Base-by-base conservation (phyloP, 1,140 invertebrate genomes). In the Musca vetustissima region DNA sequence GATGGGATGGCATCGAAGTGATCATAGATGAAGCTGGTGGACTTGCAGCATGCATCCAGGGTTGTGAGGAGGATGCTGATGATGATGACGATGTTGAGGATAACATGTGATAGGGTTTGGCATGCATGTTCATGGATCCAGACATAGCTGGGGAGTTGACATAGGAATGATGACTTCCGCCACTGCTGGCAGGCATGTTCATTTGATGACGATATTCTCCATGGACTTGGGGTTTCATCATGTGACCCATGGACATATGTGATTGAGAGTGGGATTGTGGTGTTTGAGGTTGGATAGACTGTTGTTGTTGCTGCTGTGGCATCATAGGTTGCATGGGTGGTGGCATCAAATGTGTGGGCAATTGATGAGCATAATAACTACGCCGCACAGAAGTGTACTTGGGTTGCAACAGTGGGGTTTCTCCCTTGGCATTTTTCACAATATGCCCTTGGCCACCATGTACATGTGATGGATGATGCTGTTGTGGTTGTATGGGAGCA, bases 241-340 rank as follows among this genome's bases (percentile, higher is more conserved):
- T 67, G 13, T 43, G 28, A 14, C 25, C n/a, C 11, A 47, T 19
- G n/a, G 24, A 22, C 4, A 68, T 48, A 25, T 68, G n/a, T n/a
- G n/a, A n/a, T n/a, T n/a, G 64, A 22, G 71, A 9, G 59, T 75
- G 48, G 73, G 73, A 32, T 53, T 28, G 77, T 75, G 52, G 43
- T 9, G n/a, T n/a, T n/a, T n/a, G n/a, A n/a, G n/a, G n/a, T n/a
- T n/a, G n/a, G n/a, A n/a, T n/a, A n/a, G n/a, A n/a, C n/a, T n/a
- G n/a, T n/a, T n/a, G n/a, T n/a, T 69, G 36, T 13, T 71, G 24
- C 24, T 66, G 59, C 8, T 19, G 28, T 64, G 17, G 52, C 82
- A 77, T 11, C 4, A 81, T 83, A n/a, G 84, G 84, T 52, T 86
- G 85, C 77, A 88, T 84, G 1, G 90, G 90, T 3, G 90, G 90